Base-by-base conservation (phyloP, 1,140 invertebrate species). In the Atta texana region DNA sequence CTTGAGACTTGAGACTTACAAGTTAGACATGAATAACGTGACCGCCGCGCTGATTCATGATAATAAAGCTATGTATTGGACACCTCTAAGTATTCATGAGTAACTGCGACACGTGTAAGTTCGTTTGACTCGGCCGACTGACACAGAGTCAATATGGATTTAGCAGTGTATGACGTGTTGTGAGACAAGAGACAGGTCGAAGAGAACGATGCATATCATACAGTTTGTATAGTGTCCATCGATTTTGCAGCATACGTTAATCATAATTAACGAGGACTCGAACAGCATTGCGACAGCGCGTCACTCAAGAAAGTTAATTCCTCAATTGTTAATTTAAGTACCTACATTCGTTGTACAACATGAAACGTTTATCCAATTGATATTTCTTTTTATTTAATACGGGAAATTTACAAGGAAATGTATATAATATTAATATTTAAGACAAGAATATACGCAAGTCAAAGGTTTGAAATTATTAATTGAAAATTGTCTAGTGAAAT, bases 101-200 rank as follows among this genome's bases (percentile, higher is more conserved):
- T 21, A 12, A 8, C 21, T 3, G 8, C 16, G 24, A 44, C 51
- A 72, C 39, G 5, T 21, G 34, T 24, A 14, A 69, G 4, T 39
- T 39, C 14, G 31, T 44, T 51, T 16, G 49, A n/a, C 14, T 72
- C 24, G 53, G 14, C 5, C 24, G 49, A 82, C 74, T 82, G 80
- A 59, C 44, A 55, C 18, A 21, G 24, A 51, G 68, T 82, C 80
- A 82, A 82, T 74, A 59, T 82, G 39, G 68, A 61, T 74, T 74
- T 49, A 74, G 55, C 28, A 24, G 16, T 1, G 39, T 28, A 21
- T 31, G 74, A 63, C 39, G 68, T 74, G 55, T 72, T 24, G 49
- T 24, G 21, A 55, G 49, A 81, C 64, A 28, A 5, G 28, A 68
- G 28, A 80, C 76, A 53, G n/a, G 28, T 71, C 34, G 63, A 81